These are phyloP conservation scores for Dreissena polymorpha DNA, from an alignment of 1,140 invertebrate species.

Conservation along the genomic window DNA sequence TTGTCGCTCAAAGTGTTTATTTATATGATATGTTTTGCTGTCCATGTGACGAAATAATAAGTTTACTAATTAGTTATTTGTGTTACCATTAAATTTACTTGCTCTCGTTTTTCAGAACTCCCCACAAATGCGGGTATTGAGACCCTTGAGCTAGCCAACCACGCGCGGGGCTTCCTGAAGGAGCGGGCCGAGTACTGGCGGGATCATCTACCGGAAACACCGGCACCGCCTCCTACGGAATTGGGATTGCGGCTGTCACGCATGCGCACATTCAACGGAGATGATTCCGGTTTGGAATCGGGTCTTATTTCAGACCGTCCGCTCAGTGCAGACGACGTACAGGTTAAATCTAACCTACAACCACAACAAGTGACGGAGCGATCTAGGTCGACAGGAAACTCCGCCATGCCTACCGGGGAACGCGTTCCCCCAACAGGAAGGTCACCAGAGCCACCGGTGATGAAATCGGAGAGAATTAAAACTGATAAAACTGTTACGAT, in stretches of 20 bases:
- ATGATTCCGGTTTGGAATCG: constrained; percentile 35
- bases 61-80: too few species aligned
- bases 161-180: constrained; percentile 22
- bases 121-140: constrained; percentile 42
- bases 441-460: too few species aligned
- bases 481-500: too few species aligned
- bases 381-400: too few species aligned
- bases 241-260: constrained; percentile 37
- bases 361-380: too few species aligned
- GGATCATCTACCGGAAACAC: constrained; percentile 24
- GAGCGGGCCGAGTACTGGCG: constrained; percentile 36
- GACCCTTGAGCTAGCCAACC: constrained; percentile 29
- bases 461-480: too few species aligned
- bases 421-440: too few species aligned
- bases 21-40: background rate
- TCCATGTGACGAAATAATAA: background rate
- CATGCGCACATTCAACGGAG: constrained; percentile 37
- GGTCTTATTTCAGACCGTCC: background rate
- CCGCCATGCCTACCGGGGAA: too few species aligned
- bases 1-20: too few species aligned
- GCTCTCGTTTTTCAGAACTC: constrained; percentile 30
- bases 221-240: constrained; percentile 25
- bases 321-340: background rate
- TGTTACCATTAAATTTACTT: background rate
- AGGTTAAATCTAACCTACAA: too few species aligned